These are phyloP conservation scores for Bombus huntii DNA, from an alignment of 1,140 invertebrate species.

Conservation along the genomic window DNA sequence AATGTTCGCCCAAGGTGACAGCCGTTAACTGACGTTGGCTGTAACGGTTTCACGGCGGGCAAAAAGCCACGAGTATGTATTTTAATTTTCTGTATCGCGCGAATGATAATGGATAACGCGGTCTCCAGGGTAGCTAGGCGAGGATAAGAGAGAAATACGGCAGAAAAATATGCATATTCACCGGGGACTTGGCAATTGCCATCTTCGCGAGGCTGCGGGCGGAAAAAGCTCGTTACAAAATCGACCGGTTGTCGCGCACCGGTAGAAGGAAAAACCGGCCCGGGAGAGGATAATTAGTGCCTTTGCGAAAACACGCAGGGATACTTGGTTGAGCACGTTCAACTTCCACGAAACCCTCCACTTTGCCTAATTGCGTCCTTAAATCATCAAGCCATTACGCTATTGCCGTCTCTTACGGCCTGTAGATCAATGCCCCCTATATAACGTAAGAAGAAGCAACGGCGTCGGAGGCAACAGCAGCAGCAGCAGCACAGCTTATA, in stretches of 20 bases:
- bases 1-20: not conserved
- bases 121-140: not conserved
- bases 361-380: conserved; percentile 70
- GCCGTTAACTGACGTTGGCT: not conserved
- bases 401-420: conserved; percentile 62
- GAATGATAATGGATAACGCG: conserved; percentile 23
- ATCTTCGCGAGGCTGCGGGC: conserved; percentile 6
- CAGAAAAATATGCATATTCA: conserved; percentile 39
- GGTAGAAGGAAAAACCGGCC: conserved; percentile 41
- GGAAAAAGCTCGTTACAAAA: conserved; percentile 49
- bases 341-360: conserved; percentile 63
- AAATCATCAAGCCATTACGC: conserved; percentile 69
- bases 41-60: not conserved
- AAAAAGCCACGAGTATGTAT: not conserved
- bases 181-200: conserved; percentile 35
- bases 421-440: conserved; percentile 55
- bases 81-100: conserved; percentile 8
- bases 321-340: conserved; percentile 60
- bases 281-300: conserved; percentile 63
- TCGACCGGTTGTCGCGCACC: conserved; percentile 39
- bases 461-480: conserved; percentile 8
- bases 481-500: conserved; percentile 46
- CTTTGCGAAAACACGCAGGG: conserved; percentile 64
- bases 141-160: not conserved
- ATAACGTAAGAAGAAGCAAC: conserved; percentile 44